These are phyloP conservation scores for Alfaro cultratus DNA, from an alignment of 2,797 vertebrate genomes.

Conservation along the genomic window DNA sequence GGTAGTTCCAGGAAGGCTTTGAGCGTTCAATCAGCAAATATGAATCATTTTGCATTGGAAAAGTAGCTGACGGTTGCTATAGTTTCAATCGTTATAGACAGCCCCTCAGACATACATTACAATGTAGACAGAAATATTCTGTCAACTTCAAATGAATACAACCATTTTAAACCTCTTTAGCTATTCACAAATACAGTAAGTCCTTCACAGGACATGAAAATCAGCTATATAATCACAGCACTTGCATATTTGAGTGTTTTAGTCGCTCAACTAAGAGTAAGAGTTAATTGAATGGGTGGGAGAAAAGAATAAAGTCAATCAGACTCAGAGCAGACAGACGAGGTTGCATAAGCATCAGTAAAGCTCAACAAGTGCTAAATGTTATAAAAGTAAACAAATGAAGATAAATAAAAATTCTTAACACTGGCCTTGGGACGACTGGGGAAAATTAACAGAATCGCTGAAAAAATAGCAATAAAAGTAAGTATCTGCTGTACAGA, in stretches of 20 bases:
- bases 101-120: neutral
- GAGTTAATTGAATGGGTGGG: neutral
- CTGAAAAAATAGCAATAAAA: neutral
- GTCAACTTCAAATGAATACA: neutral
- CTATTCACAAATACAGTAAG: neutral
- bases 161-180: neutral
- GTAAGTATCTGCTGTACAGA: neutral
- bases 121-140: neutral
- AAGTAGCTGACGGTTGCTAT: neutral
- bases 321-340: neutral
- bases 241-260: neutral
- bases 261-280: too few species aligned
- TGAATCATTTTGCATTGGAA: neutral
- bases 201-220: neutral
- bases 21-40: neutral
- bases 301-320: slow-evolving; percentile 10
- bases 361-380: neutral
- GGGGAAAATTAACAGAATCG: neutral
- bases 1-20: neutral
- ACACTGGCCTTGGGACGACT: neutral
- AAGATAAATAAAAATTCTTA: neutral
- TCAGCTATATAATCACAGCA: neutral
- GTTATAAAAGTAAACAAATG: neutral
- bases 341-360: neutral
- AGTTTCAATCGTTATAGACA: neutral